A percentile compares a stretch with the other conserved stretches of the same genome.
Evolutionary conservation across 2,113 vertebrate genomes (phyloP).

Genomic region (Leucoraja erinaceus): DNA sequence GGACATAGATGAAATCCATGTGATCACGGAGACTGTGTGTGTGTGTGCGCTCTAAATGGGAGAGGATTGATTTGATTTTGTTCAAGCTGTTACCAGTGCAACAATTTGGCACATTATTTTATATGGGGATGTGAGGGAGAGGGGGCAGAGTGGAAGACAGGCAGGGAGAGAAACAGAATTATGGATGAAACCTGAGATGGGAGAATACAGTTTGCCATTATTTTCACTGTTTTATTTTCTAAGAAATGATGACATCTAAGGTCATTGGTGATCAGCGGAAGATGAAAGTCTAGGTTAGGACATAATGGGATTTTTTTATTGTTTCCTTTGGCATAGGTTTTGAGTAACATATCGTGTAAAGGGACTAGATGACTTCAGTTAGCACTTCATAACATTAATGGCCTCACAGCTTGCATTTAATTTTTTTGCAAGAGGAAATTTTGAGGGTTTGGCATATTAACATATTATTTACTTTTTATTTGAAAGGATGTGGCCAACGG

Average conservation of each 20-base stretch:
- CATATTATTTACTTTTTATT: neutral
- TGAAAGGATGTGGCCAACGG: constrained; percentile 16
- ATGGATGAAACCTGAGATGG: neutral
- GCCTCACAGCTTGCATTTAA: neutral
- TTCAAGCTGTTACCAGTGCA: neutral
- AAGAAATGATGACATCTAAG: neutral
- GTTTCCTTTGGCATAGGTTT: neutral
- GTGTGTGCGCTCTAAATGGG: too few species aligned
- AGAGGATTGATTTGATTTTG: neutral
- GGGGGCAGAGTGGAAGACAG: too few species aligned
- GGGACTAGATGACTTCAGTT: neutral
- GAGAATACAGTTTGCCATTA: neutral
- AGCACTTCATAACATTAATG: neutral
- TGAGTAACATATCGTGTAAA: neutral
- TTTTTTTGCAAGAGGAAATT: neutral
- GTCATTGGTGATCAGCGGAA: neutral
- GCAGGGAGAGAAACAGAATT: neutral
- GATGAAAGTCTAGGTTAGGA: too few species aligned
- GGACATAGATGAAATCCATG: too few species aligned
- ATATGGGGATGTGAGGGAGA: neutral
- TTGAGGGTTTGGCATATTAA: neutral
- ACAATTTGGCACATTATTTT: neutral
- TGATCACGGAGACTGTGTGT: too few species aligned
- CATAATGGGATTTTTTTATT: neutral
- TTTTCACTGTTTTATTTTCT: neutral